Base-by-base conservation (phyloP, 2,113 vertebrate genomes). In the Trichechus manatus region DNA sequence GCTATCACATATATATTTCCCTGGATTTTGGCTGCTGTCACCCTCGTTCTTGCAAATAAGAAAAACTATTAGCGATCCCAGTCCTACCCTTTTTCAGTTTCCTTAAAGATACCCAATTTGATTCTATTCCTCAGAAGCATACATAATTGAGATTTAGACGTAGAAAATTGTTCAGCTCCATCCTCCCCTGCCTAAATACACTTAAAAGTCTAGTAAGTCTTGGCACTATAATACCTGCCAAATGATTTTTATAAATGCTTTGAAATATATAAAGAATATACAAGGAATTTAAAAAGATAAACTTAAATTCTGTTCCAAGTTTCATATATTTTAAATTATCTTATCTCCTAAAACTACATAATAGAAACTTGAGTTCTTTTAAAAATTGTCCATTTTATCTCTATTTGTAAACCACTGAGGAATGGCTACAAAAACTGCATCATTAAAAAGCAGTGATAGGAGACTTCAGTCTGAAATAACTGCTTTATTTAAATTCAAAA, bases 401-500 rank as follows among this genome's bases (percentile, higher is more conserved):
- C 89, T 79, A 72, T 20, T 61, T 86, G 17, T 75, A 63, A 96
- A 89, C 59, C 88, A 89, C 0, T 68, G 36, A 80, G 53, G 80
- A 81, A 78, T 27, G 14, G 44, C 82, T 83, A 85, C 6, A 91
- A 42, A 87, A 95, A 92, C 93, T 39, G 17, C 2, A 84, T 53
- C 31, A 83, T 39, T 81, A 25, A 85, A 94, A 94, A 91, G 39
- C 53, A 90, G 33, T 33, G 88, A 86, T 8, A 87, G 47, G 33
- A 93, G 63, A 91, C 64, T 89, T 70, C 59, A 89, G 27, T 84
- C 31, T 94, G 27, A 66, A 94, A 64, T 74, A 47, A 86, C 70
- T 82, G 42, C 59, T 33, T 72, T 72, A 85, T 66, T 72, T 85
- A 92, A 91, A 82, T 64, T 88, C 10, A 97, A 88, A 72, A 27